A percentile compares a stretch with the other conserved stretches of the same genome.
These are phyloP conservation scores for Protonibea diacanthus DNA, from an alignment of 2,797 vertebrate genomes.

Conservation along the genomic window DNA sequence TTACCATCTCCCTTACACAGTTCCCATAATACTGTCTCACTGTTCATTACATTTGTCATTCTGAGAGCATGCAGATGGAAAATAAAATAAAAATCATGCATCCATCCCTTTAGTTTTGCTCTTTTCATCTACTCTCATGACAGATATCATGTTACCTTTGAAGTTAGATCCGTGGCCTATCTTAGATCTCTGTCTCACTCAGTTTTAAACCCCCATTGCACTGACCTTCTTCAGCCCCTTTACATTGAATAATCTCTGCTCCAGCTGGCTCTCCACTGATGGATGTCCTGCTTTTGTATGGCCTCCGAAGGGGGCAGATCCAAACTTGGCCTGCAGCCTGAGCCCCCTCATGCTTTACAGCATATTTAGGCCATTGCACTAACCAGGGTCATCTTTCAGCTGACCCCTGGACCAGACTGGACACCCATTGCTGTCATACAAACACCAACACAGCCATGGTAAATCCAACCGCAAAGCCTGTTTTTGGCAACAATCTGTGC, in stretches of 20 bases:
- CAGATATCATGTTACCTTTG: slow-evolving; percentile 27
- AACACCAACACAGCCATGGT: slow-evolving; percentile 43
- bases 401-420: slow-evolving; percentile 23
- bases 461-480: slow-evolving; percentile 46
- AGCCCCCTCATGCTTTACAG: slow-evolving; percentile 52
- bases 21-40: background rate
- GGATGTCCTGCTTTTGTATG: slow-evolving; percentile 53
- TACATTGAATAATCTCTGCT: slow-evolving; percentile 55
- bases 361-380: slow-evolving; percentile 66
- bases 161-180: slow-evolving; percentile 5
- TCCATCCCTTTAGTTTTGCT: slow-evolving; percentile 4
- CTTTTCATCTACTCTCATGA: slow-evolving; percentile 21
- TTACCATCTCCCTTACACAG: background rate
- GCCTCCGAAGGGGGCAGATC: background rate
- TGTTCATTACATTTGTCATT: background rate
- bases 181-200: background rate
- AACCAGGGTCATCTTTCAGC: slow-evolving; percentile 72
- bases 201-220: background rate
- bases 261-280: slow-evolving; percentile 67
- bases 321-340: slow-evolving; percentile 23
- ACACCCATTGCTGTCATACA: slow-evolving; percentile 42
- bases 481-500: slow-evolving; percentile 28
- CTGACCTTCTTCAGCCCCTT: slow-evolving; percentile 40
- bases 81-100: slow-evolving; percentile 30
- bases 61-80: slow-evolving; percentile 6